These are phyloP conservation scores for Sarcophaga bullata DNA, from an alignment of 1,140 invertebrate genomes.

Conservation along the genomic window DNA sequence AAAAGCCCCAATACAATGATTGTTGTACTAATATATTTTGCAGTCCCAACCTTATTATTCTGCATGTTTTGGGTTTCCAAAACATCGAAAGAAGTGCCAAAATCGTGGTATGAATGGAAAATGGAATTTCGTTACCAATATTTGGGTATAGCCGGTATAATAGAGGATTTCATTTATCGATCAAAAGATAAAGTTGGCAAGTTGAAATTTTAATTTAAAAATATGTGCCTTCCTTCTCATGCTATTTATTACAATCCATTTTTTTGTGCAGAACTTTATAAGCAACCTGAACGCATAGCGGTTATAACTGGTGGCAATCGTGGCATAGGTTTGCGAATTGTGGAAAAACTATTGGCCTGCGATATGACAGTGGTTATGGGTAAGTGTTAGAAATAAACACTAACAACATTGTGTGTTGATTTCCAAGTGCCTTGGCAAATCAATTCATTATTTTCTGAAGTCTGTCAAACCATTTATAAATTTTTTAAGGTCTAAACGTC, in stretches of 20 bases:
- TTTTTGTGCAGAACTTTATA: conserved; percentile 67
- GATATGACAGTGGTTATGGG: conserved; percentile 88
- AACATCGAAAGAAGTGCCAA: conserved; percentile 62
- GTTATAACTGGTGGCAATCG: conserved; percentile 88
- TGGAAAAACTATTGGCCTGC: conserved; percentile 80
- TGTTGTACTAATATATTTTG: conserved; percentile 2
- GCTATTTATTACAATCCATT: background rate
- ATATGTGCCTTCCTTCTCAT: too few species aligned
- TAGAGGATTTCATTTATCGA: conserved; percentile 67
- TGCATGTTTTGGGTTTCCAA: conserved; percentile 58
- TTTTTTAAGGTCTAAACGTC: too few species aligned
- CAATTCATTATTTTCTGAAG: too few species aligned
- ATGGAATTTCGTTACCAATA: conserved; percentile 69
- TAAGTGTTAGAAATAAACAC: conserved; percentile 63
- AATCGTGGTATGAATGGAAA: conserved; percentile 66
- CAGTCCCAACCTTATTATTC: conserved; percentile 47
- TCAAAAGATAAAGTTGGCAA: conserved; percentile 70
- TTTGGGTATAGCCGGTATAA: conserved; percentile 67
- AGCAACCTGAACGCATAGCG: conserved; percentile 75
- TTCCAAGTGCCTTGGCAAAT: too few species aligned
- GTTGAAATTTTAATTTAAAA: conserved; percentile 44
- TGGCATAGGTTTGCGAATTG: conserved; percentile 86
- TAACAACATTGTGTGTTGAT: background rate
- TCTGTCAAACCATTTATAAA: too few species aligned
- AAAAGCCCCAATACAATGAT: conserved; percentile 33